Conservation (phyloP, 2,888 invertebrate species). For the Oligia strigilis region DNA sequence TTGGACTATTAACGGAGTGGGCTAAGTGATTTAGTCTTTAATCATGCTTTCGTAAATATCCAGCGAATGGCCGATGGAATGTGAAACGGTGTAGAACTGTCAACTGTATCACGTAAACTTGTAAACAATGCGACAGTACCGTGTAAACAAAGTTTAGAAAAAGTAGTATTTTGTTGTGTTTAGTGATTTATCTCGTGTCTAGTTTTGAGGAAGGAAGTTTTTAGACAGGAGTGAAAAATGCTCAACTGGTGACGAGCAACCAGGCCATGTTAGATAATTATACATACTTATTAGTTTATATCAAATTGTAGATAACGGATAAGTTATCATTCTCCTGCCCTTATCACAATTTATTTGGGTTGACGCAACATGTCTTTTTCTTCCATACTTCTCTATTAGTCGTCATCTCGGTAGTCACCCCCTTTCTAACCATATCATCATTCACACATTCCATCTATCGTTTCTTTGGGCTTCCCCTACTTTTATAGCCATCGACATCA, state of each 20-base stretch:
- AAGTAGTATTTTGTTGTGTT: background rate
- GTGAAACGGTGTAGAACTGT: constrained; percentile 48
- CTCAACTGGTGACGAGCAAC: background rate
- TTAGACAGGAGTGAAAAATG: background rate
- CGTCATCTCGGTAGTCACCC: too few relatives aligned
- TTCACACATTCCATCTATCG: too few relatives aligned
- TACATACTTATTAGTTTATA: background rate
- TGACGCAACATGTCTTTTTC: too few relatives aligned
- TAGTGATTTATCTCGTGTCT: background rate
- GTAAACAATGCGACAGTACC: constrained; percentile 41
- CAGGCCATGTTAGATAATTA: background rate
- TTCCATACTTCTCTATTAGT: too few relatives aligned
- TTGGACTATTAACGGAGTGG: constrained; percentile 41
- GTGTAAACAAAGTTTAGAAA: constrained; percentile 25
- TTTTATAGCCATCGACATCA: too few relatives aligned
- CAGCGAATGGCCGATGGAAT: constrained; percentile 41
- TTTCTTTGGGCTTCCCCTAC: too few relatives aligned
- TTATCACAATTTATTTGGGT: too few relatives aligned
- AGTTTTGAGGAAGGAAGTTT: background rate
- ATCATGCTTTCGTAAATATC: constrained; percentile 59
- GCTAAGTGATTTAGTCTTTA: constrained; percentile 49
- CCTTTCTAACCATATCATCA: too few relatives aligned
- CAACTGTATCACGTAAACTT: constrained; percentile 18
- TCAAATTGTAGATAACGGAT: background rate
- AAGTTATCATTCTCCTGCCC: too few relatives aligned